Evolutionary conservation across 2,888 invertebrate genomes (phyloP).

Genomic region (Cylloceria caligata): DNA sequence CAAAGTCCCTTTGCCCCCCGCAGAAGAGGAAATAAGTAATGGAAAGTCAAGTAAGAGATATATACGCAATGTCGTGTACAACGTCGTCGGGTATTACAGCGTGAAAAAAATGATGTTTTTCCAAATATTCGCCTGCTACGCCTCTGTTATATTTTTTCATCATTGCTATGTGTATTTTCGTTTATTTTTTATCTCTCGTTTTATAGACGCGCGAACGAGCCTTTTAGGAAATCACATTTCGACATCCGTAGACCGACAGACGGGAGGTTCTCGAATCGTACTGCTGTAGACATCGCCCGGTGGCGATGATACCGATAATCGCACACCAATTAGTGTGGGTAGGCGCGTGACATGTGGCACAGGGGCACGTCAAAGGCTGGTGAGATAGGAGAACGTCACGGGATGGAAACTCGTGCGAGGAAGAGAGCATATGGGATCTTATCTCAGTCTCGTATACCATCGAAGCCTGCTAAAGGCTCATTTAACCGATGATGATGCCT

Average conservation of each 20-base stretch:
- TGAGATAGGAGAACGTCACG: slow-evolving; percentile 40
- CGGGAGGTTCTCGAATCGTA: slow-evolving; percentile 2
- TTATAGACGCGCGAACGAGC: background rate
- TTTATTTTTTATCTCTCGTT: slow-evolving; percentile 9
- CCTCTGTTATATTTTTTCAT: slow-evolving; percentile 18
- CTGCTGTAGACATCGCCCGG: too few species aligned
- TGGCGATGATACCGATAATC: slow-evolving; percentile 69
- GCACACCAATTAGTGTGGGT: slow-evolving; percentile 78
- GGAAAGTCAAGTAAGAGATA: slow-evolving; percentile 57
- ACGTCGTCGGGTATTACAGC: slow-evolving; percentile 48
- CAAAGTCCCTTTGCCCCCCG: slow-evolving; percentile 41
- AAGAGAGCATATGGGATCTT: slow-evolving; percentile 70
- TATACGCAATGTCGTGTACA: slow-evolving; percentile 33
- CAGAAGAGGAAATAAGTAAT: slow-evolving; percentile 65
- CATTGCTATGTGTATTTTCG: too few species aligned
- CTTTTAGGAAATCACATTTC: slow-evolving; percentile 9
- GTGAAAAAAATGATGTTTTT: slow-evolving; percentile 54
- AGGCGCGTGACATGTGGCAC: slow-evolving; percentile 77
- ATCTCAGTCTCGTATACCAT: slow-evolving; percentile 55
- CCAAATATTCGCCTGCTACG: slow-evolving; percentile 46
- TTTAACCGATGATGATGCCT: too few species aligned
- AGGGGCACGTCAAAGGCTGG: slow-evolving; percentile 61
- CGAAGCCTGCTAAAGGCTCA: too few species aligned
- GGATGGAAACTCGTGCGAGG: too few species aligned
- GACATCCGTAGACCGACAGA: background rate